phyloP scores from a whole-genome alignment of 1,140 invertebrate species.

The Prorops nasuta region DNA sequence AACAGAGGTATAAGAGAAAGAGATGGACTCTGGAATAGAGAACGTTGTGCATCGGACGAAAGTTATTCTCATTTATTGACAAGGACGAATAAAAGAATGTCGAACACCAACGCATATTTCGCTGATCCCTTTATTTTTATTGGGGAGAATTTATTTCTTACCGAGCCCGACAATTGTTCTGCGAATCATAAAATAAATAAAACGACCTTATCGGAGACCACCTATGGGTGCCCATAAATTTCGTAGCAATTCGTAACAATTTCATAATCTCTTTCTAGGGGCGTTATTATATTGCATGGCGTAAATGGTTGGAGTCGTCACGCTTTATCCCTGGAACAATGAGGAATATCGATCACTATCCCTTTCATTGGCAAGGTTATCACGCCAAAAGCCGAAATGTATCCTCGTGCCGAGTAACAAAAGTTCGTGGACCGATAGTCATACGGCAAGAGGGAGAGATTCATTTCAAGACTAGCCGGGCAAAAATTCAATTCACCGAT shows the following conservation, averaged over 20 bases:
- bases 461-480: too few relatives aligned
- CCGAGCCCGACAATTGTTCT: too few relatives aligned
- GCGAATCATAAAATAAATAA: too few relatives aligned
- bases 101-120: too few relatives aligned
- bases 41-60: too few relatives aligned
- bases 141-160: too few relatives aligned
- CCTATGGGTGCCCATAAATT: slow-evolving; percentile 29
- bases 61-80: too few relatives aligned
- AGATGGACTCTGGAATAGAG: too few relatives aligned
- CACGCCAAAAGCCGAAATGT: slow-evolving; percentile 1
- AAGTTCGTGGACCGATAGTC: not conserved
- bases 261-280: slow-evolving; percentile 23
- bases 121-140: too few relatives aligned
- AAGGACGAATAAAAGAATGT: too few relatives aligned
- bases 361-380: slow-evolving; percentile 19
- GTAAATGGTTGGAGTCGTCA: slow-evolving; percentile 8
- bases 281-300: slow-evolving; percentile 23
- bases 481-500: too few relatives aligned
- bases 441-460: not conserved
- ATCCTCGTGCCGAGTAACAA: not conserved
- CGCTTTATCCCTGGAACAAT: slow-evolving; percentile 7
- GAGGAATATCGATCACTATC: slow-evolving; percentile 29
- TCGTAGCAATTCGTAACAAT: slow-evolving; percentile 34
- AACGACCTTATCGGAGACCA: slow-evolving; percentile 20
- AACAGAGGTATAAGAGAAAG: too few relatives aligned